phyloP scores from a whole-genome alignment of 1,140 invertebrate genomes.

The Pseudomyrmex concolor region DNA sequence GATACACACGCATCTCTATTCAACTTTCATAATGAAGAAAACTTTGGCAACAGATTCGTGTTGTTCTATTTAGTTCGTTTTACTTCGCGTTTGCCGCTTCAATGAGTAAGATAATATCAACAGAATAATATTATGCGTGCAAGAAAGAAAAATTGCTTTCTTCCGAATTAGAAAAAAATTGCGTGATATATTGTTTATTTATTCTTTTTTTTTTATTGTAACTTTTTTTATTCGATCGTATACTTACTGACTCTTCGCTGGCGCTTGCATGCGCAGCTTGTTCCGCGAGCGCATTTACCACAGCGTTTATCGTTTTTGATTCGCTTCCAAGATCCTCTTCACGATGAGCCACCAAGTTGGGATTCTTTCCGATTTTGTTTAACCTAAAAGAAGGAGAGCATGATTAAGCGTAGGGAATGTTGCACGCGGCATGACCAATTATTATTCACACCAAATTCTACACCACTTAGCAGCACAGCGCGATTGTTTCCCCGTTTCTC shows the following conservation, averaged over 20 bases:
- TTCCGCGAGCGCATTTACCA: slow-evolving; percentile 95
- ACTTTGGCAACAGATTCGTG: neutral
- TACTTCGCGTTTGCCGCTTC: neutral
- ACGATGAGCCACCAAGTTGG: slow-evolving; percentile 96
- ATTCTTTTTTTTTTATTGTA: neutral
- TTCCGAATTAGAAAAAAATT: neutral
- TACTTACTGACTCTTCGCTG: slow-evolving; percentile 89
- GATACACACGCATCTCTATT: too few species aligned
- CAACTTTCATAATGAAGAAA: neutral
- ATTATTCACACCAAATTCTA: slow-evolving; percentile 82
- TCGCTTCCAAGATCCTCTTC: slow-evolving; percentile 95
- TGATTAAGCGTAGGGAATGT: slow-evolving; percentile 86
- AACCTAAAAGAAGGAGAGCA: slow-evolving; percentile 87
- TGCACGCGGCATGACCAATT: slow-evolving; percentile 80
- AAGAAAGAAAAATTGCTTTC: neutral
- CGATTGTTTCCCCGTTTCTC: slow-evolving; percentile 49
- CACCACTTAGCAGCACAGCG: slow-evolving; percentile 79
- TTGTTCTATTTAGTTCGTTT: neutral
- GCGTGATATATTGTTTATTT: neutral
- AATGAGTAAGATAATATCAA: neutral
- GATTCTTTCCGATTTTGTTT: slow-evolving; percentile 99
- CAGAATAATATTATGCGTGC: neutral
- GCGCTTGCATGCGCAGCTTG: slow-evolving; percentile 93
- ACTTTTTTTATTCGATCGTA: neutral
- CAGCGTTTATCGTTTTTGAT: slow-evolving; percentile 95